These are phyloP conservation scores for Metacarcinus magister DNA, from an alignment of 2,888 invertebrate species.

Conservation along the genomic window DNA sequence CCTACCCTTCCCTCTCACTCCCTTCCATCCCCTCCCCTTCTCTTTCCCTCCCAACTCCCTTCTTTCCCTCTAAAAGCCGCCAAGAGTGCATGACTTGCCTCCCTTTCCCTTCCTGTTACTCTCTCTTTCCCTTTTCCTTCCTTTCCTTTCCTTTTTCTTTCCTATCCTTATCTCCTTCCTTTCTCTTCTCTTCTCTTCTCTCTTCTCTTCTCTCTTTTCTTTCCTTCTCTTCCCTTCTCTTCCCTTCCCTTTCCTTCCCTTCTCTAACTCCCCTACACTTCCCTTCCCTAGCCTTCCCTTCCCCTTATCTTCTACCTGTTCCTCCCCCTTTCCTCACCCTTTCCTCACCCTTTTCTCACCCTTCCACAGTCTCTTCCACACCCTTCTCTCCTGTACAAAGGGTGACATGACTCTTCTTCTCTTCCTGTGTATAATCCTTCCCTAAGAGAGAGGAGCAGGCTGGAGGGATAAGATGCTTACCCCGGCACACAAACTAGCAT, in stretches of 20 bases:
- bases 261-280: background rate
- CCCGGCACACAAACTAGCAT: too few relatives aligned
- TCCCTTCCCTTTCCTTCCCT: too few relatives aligned
- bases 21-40: background rate
- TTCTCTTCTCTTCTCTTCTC: slow-evolving; percentile 31
- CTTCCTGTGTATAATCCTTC: background rate
- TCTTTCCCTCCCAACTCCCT: background rate
- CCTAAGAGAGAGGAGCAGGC: background rate
- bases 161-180: slow-evolving; percentile 38
- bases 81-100: background rate
- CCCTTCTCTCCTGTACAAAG: too few relatives aligned
- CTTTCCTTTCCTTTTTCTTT: background rate
- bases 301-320: background rate
- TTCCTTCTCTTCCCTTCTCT: background rate
- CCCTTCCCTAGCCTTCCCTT: background rate
- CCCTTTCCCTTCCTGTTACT: slow-evolving; percentile 4
- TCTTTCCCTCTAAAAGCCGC: background rate
- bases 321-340: background rate
- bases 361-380: too few relatives aligned
- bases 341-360: background rate
- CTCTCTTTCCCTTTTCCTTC: slow-evolving; percentile 49
- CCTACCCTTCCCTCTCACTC: background rate
- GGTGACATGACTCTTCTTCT: too few relatives aligned
- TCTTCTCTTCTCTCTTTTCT: background rate
- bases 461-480: too few relatives aligned